Base-by-base conservation (phyloP, 2,797 vertebrate species). In the Diplodus sargus region DNA sequence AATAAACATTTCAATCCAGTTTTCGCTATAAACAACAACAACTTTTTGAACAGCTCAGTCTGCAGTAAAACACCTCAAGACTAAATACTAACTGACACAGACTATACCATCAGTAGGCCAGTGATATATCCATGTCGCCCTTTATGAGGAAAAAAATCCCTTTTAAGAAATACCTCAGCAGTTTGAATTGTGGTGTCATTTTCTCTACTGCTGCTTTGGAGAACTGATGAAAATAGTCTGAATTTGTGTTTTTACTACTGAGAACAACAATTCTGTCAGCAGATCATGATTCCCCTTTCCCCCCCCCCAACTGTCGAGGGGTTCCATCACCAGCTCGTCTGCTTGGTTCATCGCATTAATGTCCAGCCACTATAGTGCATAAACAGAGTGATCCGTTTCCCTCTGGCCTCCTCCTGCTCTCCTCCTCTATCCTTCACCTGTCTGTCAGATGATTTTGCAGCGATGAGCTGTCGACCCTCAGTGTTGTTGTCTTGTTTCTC, bases 361-460 rank as follows among this genome's bases (percentile, higher is more conserved):
- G 65, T 90, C 69, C 81, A 83, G 89, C 79, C 86, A 86, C 89
- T 82, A 85, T 78, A 89, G 91, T 90, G 90, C 92, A 87, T 89
- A 72, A 76, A 82, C 71, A 79, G 75, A 92, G 88, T 88, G 79
- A 88, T 81, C 54, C 30, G 58, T 81, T 88, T 81, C 61, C 43
- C 58, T 48, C 70, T 54, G 17, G 56, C 48, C 7, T 75, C 20
- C 43, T 79, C 69, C 20, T 75, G 57, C 30, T 66, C 54, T 17
- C 14, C 22, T 48, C 5, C 64, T 42, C 72, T 49, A 43, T 61
- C 23, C n/a, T 43, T 69, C 45, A 74, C 9, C 53, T 72, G 28
- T 45, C 54, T 15, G 12, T 74, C 74, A 73, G 54, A 51, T 73
- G 48, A 61, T 15, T 82, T 71, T 63, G 16, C 61, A 78, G 30